Evolutionary conservation across 1,140 invertebrate species (phyloP).

Genomic region (Drosophila asahinai): DNA sequence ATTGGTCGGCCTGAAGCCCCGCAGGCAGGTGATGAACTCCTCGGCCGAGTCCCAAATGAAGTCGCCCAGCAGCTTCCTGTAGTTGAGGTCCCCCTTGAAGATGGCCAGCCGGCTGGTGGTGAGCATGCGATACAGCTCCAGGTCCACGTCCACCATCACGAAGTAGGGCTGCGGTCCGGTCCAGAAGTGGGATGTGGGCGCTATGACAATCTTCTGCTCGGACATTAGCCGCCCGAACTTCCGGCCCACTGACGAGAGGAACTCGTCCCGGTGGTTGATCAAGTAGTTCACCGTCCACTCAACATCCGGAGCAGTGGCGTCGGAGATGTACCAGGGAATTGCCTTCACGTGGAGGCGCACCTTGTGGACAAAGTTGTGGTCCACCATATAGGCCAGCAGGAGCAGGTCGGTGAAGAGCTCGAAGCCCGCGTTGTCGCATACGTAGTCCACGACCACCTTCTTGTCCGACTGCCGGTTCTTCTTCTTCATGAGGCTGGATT

Average conservation of each 20-base stretch:
- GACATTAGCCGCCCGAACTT: conserved; percentile 87
- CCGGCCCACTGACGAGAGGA: conserved; percentile 85
- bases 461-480: neutral
- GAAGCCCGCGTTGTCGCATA: conserved; percentile 97
- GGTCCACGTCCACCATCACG: conserved; percentile 90
- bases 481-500: conserved; percentile 48
- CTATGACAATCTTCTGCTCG: conserved; percentile 84
- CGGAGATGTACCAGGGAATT: conserved; percentile 98
- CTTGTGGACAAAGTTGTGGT: conserved; percentile 88
- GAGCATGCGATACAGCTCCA: conserved; percentile 91
- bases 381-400: conserved; percentile 91
- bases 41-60: conserved; percentile 92
- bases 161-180: conserved; percentile 92
- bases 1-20: conserved; percentile 93
- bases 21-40: conserved; percentile 89
- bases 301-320: conserved; percentile 91
- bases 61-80: conserved; percentile 97
- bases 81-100: conserved; percentile 99
- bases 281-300: conserved; percentile 88
- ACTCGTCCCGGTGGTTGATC: conserved; percentile 66
- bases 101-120: conserved; percentile 90
- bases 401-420: conserved; percentile 96
- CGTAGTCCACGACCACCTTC: conserved; percentile 88
- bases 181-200: conserved; percentile 91
- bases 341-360: conserved; percentile 95